These are phyloP conservation scores for pig (Sus scrofa) DNA, from an alignment of 2,113 vertebrate genomes.

Conservation along the genomic window T2T-Sscrofa CM000824.6:216049001-216049500, in stretches of 20 bases:
- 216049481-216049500: background rate
- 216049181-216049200: background rate
- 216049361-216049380: background rate
- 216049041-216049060: background rate
- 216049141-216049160: background rate
- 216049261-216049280: background rate
- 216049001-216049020: background rate
- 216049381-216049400: background rate
- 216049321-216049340: background rate
- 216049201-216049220: background rate
- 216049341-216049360: background rate
- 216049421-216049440: background rate
- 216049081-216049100: background rate
- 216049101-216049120: conserved; percentile 1
- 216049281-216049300: background rate
- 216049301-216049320: background rate
- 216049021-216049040: conserved; percentile 36
- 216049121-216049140: background rate
- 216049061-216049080: background rate
- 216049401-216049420: background rate
- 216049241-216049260: background rate
- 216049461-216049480: background rate
- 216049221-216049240: background rate
- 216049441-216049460: background rate
- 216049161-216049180: background rate